Conservation (phyloP, 2,888 invertebrate genomes). For the Platycheirus albimanus region DNA sequence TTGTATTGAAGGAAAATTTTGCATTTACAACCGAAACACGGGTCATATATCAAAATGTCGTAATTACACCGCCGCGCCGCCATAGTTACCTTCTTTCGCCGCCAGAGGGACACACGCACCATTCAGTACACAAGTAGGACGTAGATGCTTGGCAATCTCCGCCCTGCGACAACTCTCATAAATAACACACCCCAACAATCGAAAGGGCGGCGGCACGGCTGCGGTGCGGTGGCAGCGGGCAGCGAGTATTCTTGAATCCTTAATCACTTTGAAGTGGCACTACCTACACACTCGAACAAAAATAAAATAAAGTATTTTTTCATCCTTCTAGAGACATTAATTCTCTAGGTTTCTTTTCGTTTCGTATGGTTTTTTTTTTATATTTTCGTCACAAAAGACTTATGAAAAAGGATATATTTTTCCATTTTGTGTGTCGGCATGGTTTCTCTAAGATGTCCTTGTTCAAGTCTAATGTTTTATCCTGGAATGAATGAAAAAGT, state of each 20-base stretch:
- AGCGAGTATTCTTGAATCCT: constrained; percentile 40
- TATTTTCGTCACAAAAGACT: constrained; percentile 16
- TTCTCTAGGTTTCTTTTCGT: constrained; percentile 5
- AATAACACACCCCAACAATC: constrained; percentile 16
- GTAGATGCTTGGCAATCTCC: constrained; percentile 14
- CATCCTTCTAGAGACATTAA: constrained; percentile 40
- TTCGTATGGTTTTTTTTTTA: too few species aligned
- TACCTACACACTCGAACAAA: not conserved
- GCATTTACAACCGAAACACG: constrained; percentile 46
- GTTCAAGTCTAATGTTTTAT: constrained; percentile 51
- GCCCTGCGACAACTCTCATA: constrained; percentile 4
- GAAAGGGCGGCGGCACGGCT: too few species aligned
- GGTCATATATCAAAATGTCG: constrained; percentile 59
- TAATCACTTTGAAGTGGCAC: constrained; percentile 47
- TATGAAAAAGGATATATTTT: constrained; percentile 31
- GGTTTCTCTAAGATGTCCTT: constrained; percentile 22
- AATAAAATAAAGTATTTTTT: not conserved
- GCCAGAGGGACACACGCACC: not conserved
- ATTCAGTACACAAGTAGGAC: constrained; percentile 6
- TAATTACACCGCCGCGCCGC: constrained; percentile 26
- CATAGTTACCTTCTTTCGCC: not conserved
- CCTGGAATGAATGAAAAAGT: constrained; percentile 22
- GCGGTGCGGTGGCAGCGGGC: too few species aligned
- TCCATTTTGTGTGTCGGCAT: constrained; percentile 2
- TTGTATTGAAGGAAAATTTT: constrained; percentile 32